Base-by-base conservation (phyloP, 2,888 invertebrate species). In the Calliopum simillimum region DNA sequence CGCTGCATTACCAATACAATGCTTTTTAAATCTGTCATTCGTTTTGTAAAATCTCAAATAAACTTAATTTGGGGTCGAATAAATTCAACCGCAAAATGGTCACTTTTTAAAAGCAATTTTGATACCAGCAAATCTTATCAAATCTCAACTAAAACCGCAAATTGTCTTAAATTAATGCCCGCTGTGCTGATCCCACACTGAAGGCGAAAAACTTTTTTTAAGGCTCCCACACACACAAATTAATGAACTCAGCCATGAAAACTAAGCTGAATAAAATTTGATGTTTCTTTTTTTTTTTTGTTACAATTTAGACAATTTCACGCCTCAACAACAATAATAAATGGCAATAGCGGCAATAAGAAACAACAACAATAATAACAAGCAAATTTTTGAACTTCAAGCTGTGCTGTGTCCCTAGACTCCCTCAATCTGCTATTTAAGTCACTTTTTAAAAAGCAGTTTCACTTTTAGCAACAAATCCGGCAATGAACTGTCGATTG, bases 401-500 rank as follows among this genome's bases (percentile, higher is more conserved):
- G 21, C 51, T 21, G 12, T 51, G 21, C 51, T 21, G 12, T 51
- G 33, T 33, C 33, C 51, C 19, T 13, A 41, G 58, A n/a, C 58
- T 2, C 16, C 33, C 25, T 41, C 33, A 41, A 58, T 5, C 43
- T 13, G 19, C 21, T 23, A 53, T 19, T 49, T 49, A 33, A 2
- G 53, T 19, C 2, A 14, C 53, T 21, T 23, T 53, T 23, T 21
- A 53, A 53, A 58, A 23, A 58, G 19, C 59, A 65, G 58, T 56
- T 69, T 53, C 71, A 33, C 55, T 58, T 41, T 53, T 51, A 61
- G 59, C 65, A 51, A 65, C 55, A 58, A 70, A 67, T 47, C n/a
- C 46, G 46, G 61, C 67, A 66, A 67, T 66, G 56, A 63, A 70
- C 61, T 61, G 66, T 66, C 61, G 65, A 59, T 66, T 51, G 62